Base-by-base conservation (phyloP, 2,888 invertebrate genomes). In the Miltochrista miniata region DNA sequence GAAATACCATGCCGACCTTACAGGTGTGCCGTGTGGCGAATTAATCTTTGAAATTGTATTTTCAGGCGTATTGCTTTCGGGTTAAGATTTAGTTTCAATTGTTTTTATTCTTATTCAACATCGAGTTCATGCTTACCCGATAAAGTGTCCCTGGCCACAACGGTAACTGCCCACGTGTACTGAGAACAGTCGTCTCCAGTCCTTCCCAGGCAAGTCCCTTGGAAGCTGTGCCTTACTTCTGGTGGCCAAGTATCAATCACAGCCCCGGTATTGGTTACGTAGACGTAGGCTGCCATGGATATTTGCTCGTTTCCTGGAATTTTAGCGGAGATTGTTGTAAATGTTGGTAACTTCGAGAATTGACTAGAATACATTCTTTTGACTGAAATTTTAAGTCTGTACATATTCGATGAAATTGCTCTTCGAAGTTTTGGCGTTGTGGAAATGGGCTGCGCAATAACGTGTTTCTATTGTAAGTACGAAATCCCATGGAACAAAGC, bases 91-190 rank as follows among this genome's bases (percentile, higher is more conserved):
- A n/a, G n/a, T 7, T n/a, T 4, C 4, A 12, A 12, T 34, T 12
- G 34, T 5, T 7, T 5, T 7, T 13, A 13, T 1, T 12, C 34
- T 7, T 13, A 12, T 35, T 35, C 12, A 8, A 13, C 1, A 35
- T 35, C 12, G 13, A 4, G 13, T 9, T 0, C 3, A 3, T 24
- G 9, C 29, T 43, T 39, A 94, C 94, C 96, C 68, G 94, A 93
- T 41, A 92, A 88, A 54, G 87, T 82, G 72, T 96, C 96, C 69
- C 94, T 93, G 0, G 95, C 94, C 0, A 93, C 91, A 12, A 96
- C 84, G 51, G 95, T 94, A 1, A 95, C 87, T 7, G 94, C 94
- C 96, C 96, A 97, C 36, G 92, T 87, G 45, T 94, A 92, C 62
- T 93, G 93, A 0, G 93, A 89, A 72, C 96, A 96, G 46, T 93